These are phyloP conservation scores for Mesaphorura yosii DNA, from an alignment of 1,140 invertebrate genomes.

Conservation along the genomic window DNA sequence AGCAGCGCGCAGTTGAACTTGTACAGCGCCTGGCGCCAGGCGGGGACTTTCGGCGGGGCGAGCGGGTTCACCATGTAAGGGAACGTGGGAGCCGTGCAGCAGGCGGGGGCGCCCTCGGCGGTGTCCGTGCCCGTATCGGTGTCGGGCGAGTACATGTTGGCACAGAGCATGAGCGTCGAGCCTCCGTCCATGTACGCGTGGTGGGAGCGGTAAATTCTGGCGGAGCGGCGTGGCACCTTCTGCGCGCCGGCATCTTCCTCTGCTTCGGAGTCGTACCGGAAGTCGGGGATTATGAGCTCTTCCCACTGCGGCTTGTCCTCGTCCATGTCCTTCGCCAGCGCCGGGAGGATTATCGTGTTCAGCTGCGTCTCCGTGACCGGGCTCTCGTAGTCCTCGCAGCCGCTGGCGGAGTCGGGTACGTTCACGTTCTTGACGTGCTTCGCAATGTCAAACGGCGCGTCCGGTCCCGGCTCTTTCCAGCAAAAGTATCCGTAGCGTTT, in stretches of 20 bases:
- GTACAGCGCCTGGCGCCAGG: slow-evolving; percentile 12
- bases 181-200: slow-evolving; percentile 21
- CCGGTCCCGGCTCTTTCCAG: slow-evolving; percentile 23
- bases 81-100: slow-evolving; percentile 13
- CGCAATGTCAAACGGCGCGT: slow-evolving; percentile 18
- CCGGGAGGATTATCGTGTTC: slow-evolving; percentile 3
- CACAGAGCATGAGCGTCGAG: slow-evolving; percentile 18
- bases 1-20: slow-evolving; percentile 14
- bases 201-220: slow-evolving; percentile 19
- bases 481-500: slow-evolving; percentile 20
- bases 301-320: slow-evolving; percentile 27
- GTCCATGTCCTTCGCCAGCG: slow-evolving; percentile 22
- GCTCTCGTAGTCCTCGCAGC: no score
- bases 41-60: neutral
- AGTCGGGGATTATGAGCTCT: slow-evolving; percentile 26
- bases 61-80: slow-evolving; percentile 20
- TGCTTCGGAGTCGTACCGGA: slow-evolving; percentile 16
- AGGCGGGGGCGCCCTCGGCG: no score
- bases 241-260: neutral
- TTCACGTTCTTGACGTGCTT: slow-evolving; percentile 18
- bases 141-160: no score
- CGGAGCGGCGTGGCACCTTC: neutral
- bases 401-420: no score
- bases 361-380: slow-evolving; percentile 22
- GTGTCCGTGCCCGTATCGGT: slow-evolving; percentile 9